phyloP scores from a whole-genome alignment of 1,140 invertebrate species.

The Dysdera silvatica region DNA sequence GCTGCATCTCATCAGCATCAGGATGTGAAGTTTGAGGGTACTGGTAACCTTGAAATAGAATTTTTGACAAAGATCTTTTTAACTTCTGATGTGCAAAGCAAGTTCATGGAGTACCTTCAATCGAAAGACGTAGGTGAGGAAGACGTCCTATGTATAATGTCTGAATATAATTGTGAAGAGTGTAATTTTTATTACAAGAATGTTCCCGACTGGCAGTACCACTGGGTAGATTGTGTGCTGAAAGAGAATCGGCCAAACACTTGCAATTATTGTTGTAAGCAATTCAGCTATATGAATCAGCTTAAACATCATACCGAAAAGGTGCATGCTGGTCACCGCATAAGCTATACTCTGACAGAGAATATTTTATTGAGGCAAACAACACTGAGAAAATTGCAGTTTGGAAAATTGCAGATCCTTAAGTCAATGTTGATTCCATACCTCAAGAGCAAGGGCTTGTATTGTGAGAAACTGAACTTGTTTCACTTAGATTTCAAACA shows the following conservation, averaged over 20 bases:
- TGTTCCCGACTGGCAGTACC: conserved; percentile 1
- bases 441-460: too few relatives aligned
- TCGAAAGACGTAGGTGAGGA: too few relatives aligned
- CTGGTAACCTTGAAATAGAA: conserved; percentile 1
- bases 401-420: too few relatives aligned
- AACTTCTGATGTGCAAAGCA: too few relatives aligned
- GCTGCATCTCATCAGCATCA: background rate
- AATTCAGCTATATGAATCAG: conserved; percentile 4
- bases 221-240: background rate
- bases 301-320: background rate
- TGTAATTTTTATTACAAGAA: background rate
- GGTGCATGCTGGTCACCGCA: background rate
- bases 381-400: background rate
- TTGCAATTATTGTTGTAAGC: conserved; percentile 5
- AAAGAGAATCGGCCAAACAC: conserved; percentile 1
- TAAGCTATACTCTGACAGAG: too few relatives aligned
- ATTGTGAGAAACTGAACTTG: too few relatives aligned
- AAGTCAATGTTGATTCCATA: too few relatives aligned
- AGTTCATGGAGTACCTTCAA: too few relatives aligned
- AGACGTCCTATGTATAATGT: too few relatives aligned
- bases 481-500: too few relatives aligned
- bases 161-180: too few relatives aligned
- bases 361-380: background rate
- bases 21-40: background rate
- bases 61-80: background rate